A percentile compares a stretch with the other conserved stretches of the same genome.
These are phyloP conservation scores for Bombus impatiens DNA, from an alignment of 1,140 invertebrate species.

Conservation along the genomic window DNA sequence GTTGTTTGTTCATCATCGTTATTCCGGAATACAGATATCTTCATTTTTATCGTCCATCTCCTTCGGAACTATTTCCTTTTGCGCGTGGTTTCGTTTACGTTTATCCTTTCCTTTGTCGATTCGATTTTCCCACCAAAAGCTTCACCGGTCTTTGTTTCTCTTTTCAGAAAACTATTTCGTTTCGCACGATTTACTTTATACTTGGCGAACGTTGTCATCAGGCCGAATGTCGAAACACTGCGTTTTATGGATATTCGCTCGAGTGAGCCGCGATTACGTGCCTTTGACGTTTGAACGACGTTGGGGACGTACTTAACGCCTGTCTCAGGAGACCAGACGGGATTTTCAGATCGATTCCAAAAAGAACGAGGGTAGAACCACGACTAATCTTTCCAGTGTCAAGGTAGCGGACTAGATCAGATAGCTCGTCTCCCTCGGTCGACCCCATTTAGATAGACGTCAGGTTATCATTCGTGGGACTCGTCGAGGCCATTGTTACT, in stretches of 20 bases:
- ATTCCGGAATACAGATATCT: not conserved
- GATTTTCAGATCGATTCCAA: slow-evolving; percentile 46
- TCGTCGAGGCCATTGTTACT: slow-evolving; percentile 38
- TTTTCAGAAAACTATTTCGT: slow-evolving; percentile 27
- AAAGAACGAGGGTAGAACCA: slow-evolving; percentile 20
- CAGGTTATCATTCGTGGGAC: slow-evolving; percentile 47
- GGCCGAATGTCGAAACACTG: slow-evolving; percentile 48
- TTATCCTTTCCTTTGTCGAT: no score
- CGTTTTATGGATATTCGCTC: slow-evolving; percentile 58
- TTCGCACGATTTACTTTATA: slow-evolving; percentile 56
- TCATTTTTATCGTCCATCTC: not conserved
- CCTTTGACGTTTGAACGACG: slow-evolving; percentile 62
- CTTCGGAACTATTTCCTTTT: not conserved
- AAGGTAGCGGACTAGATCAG: slow-evolving; percentile 65
- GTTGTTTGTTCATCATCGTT: not conserved
- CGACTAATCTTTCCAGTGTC: slow-evolving; percentile 62
- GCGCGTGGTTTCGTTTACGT: not conserved
- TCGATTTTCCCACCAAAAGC: no score
- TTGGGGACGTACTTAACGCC: slow-evolving; percentile 36
- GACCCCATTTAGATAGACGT: slow-evolving; percentile 57
- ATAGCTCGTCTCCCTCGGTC: slow-evolving; percentile 51
- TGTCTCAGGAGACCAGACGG: not conserved
- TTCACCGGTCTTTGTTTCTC: not conserved
- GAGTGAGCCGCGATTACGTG: slow-evolving; percentile 43
- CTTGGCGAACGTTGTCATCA: slow-evolving; percentile 42